Evolutionary conservation across 2,888 invertebrate species (phyloP).

Genomic region (Abrostola triplasia): DNA sequence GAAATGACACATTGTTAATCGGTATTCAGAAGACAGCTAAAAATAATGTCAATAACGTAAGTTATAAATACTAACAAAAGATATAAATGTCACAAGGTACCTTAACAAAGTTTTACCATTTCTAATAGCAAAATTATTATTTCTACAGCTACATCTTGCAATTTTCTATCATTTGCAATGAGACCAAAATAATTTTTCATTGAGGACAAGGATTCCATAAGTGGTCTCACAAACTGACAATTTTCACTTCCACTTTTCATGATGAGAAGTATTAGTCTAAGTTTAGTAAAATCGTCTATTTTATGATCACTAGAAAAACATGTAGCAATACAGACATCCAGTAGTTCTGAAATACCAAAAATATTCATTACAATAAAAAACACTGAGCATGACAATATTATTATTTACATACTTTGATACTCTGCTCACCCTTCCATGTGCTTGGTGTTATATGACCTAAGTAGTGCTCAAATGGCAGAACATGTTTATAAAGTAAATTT

Average conservation of each 20-base stretch:
- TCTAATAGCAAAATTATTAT: conserved; percentile 74
- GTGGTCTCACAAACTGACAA: conserved; percentile 75
- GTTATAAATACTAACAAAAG: background rate
- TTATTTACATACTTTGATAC: background rate
- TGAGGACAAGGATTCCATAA: conserved; percentile 72
- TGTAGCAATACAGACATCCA: conserved; percentile 72
- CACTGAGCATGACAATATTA: background rate
- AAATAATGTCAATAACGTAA: conserved; percentile 41
- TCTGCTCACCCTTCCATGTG: conserved; percentile 87
- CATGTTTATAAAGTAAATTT: conserved; percentile 85
- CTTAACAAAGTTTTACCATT: conserved; percentile 65
- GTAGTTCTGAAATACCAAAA: conserved; percentile 68
- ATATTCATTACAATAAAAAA: background rate
- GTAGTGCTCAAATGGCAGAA: conserved; percentile 86
- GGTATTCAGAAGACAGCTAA: conserved; percentile 85
- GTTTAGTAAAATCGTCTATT: conserved; percentile 77
- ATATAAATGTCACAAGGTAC: background rate
- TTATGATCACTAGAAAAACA: conserved; percentile 68
- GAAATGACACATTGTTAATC: conserved; percentile 85
- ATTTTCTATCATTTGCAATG: conserved; percentile 74
- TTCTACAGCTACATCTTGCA: conserved; percentile 78
- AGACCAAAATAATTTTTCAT: conserved; percentile 71
- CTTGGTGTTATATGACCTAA: conserved; percentile 81
- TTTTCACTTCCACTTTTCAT: conserved; percentile 79
- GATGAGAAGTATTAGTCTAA: conserved; percentile 79